These are phyloP conservation scores for Notechis scutatus DNA, from an alignment of 2,113 vertebrate species.

Conservation along the genomic window DNA sequence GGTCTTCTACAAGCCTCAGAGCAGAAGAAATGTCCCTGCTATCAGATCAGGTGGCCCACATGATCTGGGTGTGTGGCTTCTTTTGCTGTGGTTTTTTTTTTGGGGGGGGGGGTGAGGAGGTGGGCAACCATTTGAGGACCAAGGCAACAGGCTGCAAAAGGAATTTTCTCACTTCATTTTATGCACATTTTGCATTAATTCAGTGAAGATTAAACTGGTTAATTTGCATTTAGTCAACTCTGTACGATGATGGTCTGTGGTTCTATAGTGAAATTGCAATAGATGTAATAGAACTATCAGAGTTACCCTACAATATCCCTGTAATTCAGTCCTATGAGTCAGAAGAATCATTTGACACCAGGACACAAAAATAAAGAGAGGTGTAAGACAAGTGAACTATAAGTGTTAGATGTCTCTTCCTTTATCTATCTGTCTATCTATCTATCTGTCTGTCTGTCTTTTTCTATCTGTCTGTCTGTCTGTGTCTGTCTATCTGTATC, in stretches of 20 bases:
- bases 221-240: neutral
- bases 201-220: neutral
- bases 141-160: neutral
- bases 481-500: rapidly evolving
- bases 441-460: neutral
- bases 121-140: neutral
- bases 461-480: neutral
- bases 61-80: neutral
- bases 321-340: neutral
- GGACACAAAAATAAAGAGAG: neutral
- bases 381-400: neutral
- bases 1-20: neutral
- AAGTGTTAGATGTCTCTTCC: neutral
- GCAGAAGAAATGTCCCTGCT: neutral
- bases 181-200: neutral
- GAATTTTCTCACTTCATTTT: neutral
- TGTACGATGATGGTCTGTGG: neutral
- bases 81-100: neutral
- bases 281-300: neutral
- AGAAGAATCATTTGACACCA: neutral
- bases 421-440: neutral
- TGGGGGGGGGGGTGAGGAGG: too few relatives aligned
- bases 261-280: neutral
- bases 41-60: neutral
- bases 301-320: neutral